Percentiles rank a stretch among this genome's conserved stretches.
Conservation (phyloP, 2,797 vertebrate genomes). For the Thunnus albacares region DNA sequence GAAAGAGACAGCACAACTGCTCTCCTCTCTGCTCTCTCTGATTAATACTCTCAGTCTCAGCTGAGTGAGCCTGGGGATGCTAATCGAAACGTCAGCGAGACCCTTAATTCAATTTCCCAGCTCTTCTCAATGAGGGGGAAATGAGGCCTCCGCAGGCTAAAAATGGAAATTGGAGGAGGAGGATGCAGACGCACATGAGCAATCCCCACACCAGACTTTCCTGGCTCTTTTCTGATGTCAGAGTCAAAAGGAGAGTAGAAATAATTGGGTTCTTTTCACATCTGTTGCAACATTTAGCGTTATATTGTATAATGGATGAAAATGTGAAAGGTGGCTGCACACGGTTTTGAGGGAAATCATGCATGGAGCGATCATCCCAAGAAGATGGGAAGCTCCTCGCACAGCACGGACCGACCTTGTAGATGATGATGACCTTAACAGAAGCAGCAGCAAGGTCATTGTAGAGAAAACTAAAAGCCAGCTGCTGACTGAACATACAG, state of each 20-base stretch:
- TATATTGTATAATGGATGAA: conserved; percentile 35
- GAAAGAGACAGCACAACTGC: conserved; percentile 32
- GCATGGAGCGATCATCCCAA: too few species aligned
- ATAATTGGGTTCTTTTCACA: conserved; percentile 39
- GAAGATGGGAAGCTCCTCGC: conserved; percentile 11
- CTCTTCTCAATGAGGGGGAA: conserved; percentile 80
- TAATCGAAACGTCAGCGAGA: conserved; percentile 83
- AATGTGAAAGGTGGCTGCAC: conserved; percentile 16
- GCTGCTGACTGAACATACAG: not conserved
- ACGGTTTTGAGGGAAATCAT: conserved; percentile 5
- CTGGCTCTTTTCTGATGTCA: conserved; percentile 56
- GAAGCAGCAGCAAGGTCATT: conserved; percentile 29
- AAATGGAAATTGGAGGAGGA: conserved; percentile 77
- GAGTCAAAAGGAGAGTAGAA: conserved; percentile 44
- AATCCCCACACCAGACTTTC: conserved; percentile 68
- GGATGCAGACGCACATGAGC: conserved; percentile 74
- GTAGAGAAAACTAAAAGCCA: not conserved
- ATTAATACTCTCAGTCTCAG: conserved; percentile 79
- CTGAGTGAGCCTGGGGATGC: conserved; percentile 74
- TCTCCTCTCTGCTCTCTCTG: conserved; percentile 52
- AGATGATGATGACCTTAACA: conserved; percentile 31
- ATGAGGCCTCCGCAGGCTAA: conserved; percentile 78
- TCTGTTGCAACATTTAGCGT: conserved; percentile 32
- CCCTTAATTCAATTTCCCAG: conserved; percentile 84
- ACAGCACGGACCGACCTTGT: conserved; percentile 21